phyloP scores from a whole-genome alignment of 2,888 invertebrate species.

The Pristionchus arcanus region DNA sequence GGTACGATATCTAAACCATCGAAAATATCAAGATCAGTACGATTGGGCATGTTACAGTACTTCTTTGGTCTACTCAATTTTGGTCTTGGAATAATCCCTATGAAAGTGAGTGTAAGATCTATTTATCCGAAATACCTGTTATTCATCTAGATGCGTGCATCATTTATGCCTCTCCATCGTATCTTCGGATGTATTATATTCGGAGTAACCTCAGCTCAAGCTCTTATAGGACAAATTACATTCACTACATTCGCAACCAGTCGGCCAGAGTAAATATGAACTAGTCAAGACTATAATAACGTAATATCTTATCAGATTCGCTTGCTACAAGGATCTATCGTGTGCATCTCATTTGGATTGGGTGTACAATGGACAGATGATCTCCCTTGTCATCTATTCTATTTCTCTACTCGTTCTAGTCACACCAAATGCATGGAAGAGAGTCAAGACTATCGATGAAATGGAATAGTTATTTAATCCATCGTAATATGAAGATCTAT shows the following conservation, averaged over 20 bases:
- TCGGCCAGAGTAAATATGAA: background rate
- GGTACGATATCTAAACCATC: conserved; percentile 55
- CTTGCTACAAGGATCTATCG: conserved; percentile 64
- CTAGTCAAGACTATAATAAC: background rate
- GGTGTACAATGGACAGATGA: conserved; percentile 67
- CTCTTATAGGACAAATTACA: conserved; percentile 57
- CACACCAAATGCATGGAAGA: conserved; percentile 68
- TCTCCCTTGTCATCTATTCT: conserved; percentile 69
- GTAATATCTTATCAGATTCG: conserved; percentile 31
- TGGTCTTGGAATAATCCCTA: conserved; percentile 42
- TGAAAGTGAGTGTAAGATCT: conserved; percentile 5
- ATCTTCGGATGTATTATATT: conserved; percentile 30
- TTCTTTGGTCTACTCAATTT: conserved; percentile 68
- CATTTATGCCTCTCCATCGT: conserved; percentile 48
- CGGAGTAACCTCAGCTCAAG: conserved; percentile 58
- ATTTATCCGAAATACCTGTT: background rate
- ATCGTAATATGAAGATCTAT: background rate
- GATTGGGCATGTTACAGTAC: conserved; percentile 61
- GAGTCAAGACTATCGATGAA: conserved; percentile 72
- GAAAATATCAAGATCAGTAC: background rate
- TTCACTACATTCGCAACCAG: background rate
- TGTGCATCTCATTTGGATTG: conserved; percentile 65
- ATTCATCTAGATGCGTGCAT: conserved; percentile 21
- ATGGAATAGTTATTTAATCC: conserved; percentile 58
- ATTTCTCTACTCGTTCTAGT: conserved; percentile 66